A percentile compares a stretch with the other conserved stretches of the same genome.
These are phyloP conservation scores for Apodemus speciosus DNA, from an alignment of 2,113 vertebrate genomes.

Conservation along the genomic window DNA sequence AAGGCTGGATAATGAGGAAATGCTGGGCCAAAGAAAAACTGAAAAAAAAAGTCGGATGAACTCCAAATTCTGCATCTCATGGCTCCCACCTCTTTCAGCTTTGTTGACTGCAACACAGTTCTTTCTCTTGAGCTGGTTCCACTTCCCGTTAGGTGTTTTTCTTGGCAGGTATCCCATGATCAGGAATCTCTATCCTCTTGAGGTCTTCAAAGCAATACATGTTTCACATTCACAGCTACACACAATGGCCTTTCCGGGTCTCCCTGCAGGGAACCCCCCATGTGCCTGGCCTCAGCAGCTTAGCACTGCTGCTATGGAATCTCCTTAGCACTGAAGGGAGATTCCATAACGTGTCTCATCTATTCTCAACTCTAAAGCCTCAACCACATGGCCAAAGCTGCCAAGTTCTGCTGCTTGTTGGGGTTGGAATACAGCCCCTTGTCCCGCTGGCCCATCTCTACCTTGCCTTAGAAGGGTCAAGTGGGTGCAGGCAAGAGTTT, in stretches of 20 bases:
- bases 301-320: no score
- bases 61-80: background rate
- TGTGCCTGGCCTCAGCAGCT: background rate
- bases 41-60: background rate
- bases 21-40: background rate
- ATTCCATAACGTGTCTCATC: background rate
- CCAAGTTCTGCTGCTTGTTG: background rate
- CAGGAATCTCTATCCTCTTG: background rate
- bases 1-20: background rate
- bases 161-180: background rate
- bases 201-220: background rate
- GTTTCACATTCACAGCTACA: background rate
- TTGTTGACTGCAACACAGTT: background rate
- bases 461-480: no score
- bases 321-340: background rate
- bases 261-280: no score
- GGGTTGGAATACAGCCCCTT: background rate
- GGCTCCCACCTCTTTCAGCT: background rate
- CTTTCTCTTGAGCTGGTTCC: background rate
- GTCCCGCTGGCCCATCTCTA: background rate
- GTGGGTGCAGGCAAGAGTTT: no score
- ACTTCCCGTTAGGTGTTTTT: background rate
- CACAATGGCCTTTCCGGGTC: background rate
- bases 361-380: background rate
- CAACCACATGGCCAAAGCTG: background rate